Conservation (phyloP, 2,888 invertebrate genomes). For the Thereva unica region DNA sequence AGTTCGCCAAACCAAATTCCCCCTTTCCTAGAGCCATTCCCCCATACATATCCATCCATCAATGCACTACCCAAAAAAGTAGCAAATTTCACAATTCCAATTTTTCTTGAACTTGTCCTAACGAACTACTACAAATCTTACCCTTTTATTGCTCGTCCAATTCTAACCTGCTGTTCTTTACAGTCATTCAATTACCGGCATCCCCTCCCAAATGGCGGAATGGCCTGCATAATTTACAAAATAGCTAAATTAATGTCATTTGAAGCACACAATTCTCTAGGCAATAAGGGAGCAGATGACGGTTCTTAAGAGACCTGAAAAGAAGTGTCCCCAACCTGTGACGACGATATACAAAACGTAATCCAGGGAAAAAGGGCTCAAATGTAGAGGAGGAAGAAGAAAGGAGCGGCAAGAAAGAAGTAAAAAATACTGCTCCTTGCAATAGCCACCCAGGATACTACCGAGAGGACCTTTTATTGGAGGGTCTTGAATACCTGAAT, state of each 20-base stretch:
- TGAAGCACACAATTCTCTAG: constrained; percentile 26
- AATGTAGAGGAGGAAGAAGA: too few relatives aligned
- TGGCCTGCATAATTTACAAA: constrained; percentile 35
- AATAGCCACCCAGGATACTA: background rate
- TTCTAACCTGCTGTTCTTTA: background rate
- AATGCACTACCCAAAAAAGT: too few relatives aligned
- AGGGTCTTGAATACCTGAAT: constrained; percentile 32
- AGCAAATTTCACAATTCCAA: too few relatives aligned
- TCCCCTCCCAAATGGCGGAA: constrained; percentile 18
- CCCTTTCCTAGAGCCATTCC: too few relatives aligned
- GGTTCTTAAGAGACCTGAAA: constrained; percentile 21
- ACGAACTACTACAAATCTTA: too few relatives aligned
- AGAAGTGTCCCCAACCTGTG: constrained; percentile 29
- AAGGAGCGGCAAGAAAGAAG: too few relatives aligned
- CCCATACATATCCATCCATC: too few relatives aligned
- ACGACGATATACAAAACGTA: constrained; percentile 9
- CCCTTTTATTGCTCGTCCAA: too few relatives aligned
- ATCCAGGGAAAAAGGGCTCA: constrained; percentile 28
- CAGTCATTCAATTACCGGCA: constrained; percentile 28
- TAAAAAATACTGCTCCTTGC: constrained; percentile 18
- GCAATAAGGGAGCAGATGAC: constrained; percentile 30
- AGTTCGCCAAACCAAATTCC: too few relatives aligned
- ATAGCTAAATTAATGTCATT: constrained; percentile 36
- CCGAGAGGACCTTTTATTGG: background rate
- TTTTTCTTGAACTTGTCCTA: too few relatives aligned